These are phyloP conservation scores for Exephanes ischioxanthus DNA, from an alignment of 2,888 invertebrate genomes.

Conservation along the genomic window DNA sequence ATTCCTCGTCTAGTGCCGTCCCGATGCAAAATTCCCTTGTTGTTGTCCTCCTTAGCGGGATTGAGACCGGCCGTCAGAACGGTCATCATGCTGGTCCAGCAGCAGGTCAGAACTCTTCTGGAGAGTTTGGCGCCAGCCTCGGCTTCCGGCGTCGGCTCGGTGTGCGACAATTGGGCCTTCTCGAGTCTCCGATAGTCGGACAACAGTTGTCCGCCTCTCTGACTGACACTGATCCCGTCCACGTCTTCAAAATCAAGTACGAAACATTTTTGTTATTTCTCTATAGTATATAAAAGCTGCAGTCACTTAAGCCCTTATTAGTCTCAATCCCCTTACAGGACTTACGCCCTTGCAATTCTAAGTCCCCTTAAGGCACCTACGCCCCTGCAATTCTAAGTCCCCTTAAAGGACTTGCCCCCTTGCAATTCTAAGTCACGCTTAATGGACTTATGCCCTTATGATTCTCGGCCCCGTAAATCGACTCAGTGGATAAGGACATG, in stretches of 20 bases:
- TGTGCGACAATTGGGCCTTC: constrained; percentile 89
- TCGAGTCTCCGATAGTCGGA: constrained; percentile 95
- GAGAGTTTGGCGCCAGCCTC: constrained; percentile 93
- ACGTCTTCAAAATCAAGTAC: constrained; percentile 87
- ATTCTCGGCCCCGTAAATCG: too few relatives aligned
- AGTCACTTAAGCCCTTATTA: too few relatives aligned
- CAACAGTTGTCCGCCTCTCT: constrained; percentile 90
- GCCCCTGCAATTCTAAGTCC: too few relatives aligned
- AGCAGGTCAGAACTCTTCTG: constrained; percentile 93
- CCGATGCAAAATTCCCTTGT: constrained; percentile 80
- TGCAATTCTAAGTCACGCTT: too few relatives aligned
- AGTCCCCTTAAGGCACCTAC: too few relatives aligned
- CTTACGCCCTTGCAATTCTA: too few relatives aligned
- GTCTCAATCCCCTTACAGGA: too few relatives aligned
- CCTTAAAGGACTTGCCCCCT: too few relatives aligned
- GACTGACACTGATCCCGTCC: constrained; percentile 92
- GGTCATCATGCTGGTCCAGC: constrained; percentile 96
- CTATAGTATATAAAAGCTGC: not conserved
- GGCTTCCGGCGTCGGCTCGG: constrained; percentile 89
- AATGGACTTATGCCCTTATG: too few relatives aligned
- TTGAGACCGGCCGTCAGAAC: constrained; percentile 90
- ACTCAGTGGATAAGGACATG: too few relatives aligned
- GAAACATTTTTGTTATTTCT: not conserved
- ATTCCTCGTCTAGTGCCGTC: constrained; percentile 86
- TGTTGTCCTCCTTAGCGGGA: constrained; percentile 82